Conservation (phyloP, 1,140 invertebrate species). For the Drosophila hydei region DNA sequence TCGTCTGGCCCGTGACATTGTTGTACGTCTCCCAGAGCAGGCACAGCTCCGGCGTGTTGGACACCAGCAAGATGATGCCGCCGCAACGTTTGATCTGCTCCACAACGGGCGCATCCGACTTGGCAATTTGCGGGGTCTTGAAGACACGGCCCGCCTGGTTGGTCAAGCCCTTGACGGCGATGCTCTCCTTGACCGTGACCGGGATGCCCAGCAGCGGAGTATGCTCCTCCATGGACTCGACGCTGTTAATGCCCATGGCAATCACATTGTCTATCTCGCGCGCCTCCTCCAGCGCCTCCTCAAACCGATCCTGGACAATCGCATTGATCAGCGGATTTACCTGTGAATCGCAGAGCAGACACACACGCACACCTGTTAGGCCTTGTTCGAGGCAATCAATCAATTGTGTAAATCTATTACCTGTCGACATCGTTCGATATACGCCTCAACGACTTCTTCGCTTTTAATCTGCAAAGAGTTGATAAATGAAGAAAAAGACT, state of each 20-base stretch:
- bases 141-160: conserved; percentile 85
- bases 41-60: conserved; percentile 96
- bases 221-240: conserved; percentile 84
- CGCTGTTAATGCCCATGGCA: conserved; percentile 76
- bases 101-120: conserved; percentile 89
- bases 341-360: conserved; percentile 64
- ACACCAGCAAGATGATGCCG: conserved; percentile 93
- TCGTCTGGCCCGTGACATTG: conserved; percentile 92
- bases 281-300: conserved; percentile 87
- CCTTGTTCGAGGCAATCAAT: background rate
- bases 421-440: conserved; percentile 86
- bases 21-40: conserved; percentile 96
- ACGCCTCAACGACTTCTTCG: conserved; percentile 87
- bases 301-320: conserved; percentile 88
- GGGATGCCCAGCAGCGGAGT: conserved; percentile 88
- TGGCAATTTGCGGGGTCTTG: conserved; percentile 86
- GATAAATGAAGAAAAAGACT: conserved; percentile 12
- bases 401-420: conserved; percentile 17
- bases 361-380: background rate
- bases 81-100: conserved; percentile 89
- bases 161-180: conserved; percentile 87
- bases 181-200: conserved; percentile 89
- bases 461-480: conserved; percentile 84
- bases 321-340: conserved; percentile 90
- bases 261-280: conserved; percentile 85